Conservation (phyloP, 1,140 invertebrate species). For the Brachionus rubens region DNA sequence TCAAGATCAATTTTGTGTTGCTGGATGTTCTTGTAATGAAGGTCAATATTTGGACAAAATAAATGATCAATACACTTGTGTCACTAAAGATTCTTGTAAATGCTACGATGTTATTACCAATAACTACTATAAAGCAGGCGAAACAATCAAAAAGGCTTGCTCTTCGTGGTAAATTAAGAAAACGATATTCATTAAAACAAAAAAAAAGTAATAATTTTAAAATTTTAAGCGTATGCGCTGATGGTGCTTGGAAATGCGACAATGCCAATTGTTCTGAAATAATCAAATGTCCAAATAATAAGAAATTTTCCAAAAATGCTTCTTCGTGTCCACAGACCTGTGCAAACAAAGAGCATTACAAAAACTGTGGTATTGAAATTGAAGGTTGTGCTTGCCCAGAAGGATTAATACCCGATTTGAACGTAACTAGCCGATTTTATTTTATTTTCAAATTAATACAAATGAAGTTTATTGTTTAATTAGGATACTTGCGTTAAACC, state of each 20-base stretch:
- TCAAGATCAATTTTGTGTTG: slow-evolving; percentile 26
- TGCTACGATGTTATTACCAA: slow-evolving; percentile 2
- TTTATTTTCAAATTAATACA: not conserved
- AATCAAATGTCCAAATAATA: slow-evolving; percentile 47
- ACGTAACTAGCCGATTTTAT: slow-evolving; percentile 16
- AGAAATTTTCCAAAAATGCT: slow-evolving; percentile 46
- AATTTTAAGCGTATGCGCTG: slow-evolving; percentile 41
- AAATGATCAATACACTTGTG: slow-evolving; percentile 15
- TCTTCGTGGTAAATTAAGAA: slow-evolving; percentile 29
- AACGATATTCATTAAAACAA: not conserved
- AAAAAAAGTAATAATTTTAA: not conserved
- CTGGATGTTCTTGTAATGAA: slow-evolving; percentile 37
- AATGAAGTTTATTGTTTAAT: not conserved
- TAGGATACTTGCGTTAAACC: slow-evolving; percentile 6
- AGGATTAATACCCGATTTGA: slow-evolving; percentile 21
- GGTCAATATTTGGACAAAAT: slow-evolving; percentile 23
- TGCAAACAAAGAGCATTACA: slow-evolving; percentile 26
- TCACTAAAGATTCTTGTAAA: not conserved
- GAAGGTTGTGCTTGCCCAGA: slow-evolving; percentile 42
- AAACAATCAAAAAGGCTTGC: slow-evolving; percentile 28
- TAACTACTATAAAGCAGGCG: slow-evolving; percentile 9
- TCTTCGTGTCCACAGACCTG: slow-evolving; percentile 45
- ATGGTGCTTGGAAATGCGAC: slow-evolving; percentile 48
- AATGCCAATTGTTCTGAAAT: slow-evolving; percentile 41
- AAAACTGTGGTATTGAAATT: slow-evolving; percentile 16